These are phyloP conservation scores for Apamea sordens DNA, from an alignment of 2,888 invertebrate species.

Conservation along the genomic window DNA sequence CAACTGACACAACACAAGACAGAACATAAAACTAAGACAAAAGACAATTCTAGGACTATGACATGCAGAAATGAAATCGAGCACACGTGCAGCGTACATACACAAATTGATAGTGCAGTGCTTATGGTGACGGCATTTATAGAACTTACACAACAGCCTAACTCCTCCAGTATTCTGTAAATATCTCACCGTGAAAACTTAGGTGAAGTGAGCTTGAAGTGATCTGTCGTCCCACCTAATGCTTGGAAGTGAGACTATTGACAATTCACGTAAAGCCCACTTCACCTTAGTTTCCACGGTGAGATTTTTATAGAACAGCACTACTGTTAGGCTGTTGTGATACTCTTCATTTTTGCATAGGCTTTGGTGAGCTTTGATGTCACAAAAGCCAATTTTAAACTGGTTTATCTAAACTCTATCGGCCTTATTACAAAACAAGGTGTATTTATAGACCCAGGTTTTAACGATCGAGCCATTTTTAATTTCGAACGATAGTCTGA, in stretches of 20 bases:
- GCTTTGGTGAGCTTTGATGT: background rate
- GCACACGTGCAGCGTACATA: constrained; percentile 55
- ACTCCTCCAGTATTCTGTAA: background rate
- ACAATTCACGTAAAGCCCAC: too few species aligned
- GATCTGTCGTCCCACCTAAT: too few species aligned
- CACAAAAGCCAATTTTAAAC: constrained; percentile 5
- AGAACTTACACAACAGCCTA: background rate
- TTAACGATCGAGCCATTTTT: background rate
- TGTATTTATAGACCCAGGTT: background rate
- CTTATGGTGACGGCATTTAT: constrained; percentile 10
- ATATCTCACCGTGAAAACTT: too few species aligned
- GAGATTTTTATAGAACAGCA: too few species aligned
- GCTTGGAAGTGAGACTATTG: too few species aligned
- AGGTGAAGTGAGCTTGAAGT: too few species aligned
- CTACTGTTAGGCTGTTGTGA: background rate
- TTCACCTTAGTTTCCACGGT: too few species aligned
- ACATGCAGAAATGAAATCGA: constrained; percentile 58
- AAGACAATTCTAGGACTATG: constrained; percentile 30
- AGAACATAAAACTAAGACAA: constrained; percentile 52
- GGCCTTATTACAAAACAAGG: background rate
- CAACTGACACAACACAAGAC: constrained; percentile 69
- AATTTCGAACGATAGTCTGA: background rate
- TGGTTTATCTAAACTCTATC: background rate
- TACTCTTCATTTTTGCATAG: background rate
- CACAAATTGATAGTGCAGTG: constrained; percentile 53